Evolutionary conservation across 1,140 invertebrate genomes (phyloP).

Genomic region (Megalopta genalis): DNA sequence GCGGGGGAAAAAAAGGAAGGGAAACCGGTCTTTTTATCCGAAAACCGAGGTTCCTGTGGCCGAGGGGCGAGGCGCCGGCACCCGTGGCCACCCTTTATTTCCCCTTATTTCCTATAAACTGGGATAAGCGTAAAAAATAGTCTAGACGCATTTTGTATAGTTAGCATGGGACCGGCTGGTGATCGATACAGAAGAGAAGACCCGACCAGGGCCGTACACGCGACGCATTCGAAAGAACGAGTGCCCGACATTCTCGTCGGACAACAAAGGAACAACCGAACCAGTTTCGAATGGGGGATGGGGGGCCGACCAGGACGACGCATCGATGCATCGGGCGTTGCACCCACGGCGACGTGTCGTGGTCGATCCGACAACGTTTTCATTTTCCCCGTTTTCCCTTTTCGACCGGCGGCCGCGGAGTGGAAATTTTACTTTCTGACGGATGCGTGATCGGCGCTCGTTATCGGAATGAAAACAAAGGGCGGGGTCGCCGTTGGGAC

Average conservation of each 20-base stretch:
- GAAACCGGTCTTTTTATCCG: neutral
- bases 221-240: slow-evolving; percentile 18
- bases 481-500: neutral
- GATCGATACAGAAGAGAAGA: slow-evolving; percentile 64
- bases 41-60: slow-evolving; percentile 3
- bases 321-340: slow-evolving; percentile 5
- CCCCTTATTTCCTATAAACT: slow-evolving; percentile 66
- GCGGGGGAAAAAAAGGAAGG: too few relatives aligned
- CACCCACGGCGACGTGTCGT: neutral
- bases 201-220: slow-evolving; percentile 37
- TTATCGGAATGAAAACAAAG: slow-evolving; percentile 17
- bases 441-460: neutral
- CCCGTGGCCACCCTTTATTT: slow-evolving; percentile 42
- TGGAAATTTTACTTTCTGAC: slow-evolving; percentile 19
- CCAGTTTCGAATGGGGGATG: neutral
- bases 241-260: slow-evolving; percentile 14
- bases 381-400: neutral
- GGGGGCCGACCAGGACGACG: neutral
- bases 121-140: slow-evolving; percentile 72
- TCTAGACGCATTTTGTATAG: slow-evolving; percentile 72
- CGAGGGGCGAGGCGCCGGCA: neutral
- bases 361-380: neutral
- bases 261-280: slow-evolving; percentile 25
- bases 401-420: neutral
- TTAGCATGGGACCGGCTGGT: slow-evolving; percentile 65